Conservation (phyloP, 2,797 vertebrate species). For the Anguilla anguilla region DNA sequence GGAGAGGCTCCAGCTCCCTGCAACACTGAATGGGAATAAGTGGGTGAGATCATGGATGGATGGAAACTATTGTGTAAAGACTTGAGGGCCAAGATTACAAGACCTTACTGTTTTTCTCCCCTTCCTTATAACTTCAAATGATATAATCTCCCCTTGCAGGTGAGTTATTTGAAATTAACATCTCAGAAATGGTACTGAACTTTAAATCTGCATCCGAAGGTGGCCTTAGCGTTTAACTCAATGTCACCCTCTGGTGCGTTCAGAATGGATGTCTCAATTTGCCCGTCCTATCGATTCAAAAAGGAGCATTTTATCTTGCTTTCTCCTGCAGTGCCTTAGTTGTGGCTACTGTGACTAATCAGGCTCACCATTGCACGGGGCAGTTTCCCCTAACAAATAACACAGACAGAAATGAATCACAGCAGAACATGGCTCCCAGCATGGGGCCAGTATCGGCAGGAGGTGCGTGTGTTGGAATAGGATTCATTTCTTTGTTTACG, state of each 20-base stretch:
- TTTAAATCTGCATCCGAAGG: not conserved
- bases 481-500: constrained; percentile 6
- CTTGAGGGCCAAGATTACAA: not conserved
- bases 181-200: not conserved
- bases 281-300: constrained; percentile 39
- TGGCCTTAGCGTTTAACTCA: not conserved
- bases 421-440: not conserved
- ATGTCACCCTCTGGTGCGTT: not conserved
- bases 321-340: constrained; percentile 17
- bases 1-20: too few species aligned
- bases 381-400: constrained; percentile 46
- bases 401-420: constrained; percentile 44
- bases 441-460: not conserved
- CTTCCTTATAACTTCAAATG: not conserved
- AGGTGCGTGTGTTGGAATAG: not conserved
- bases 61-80: not conserved
- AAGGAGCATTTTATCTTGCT: constrained; percentile 40
- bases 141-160: not conserved
- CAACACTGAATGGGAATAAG: too few species aligned
- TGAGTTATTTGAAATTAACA: not conserved
- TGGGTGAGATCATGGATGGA: too few species aligned
- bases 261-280: constrained; percentile 28
- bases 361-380: constrained; percentile 32
- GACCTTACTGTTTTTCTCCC: not conserved
- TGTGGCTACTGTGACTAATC: constrained; percentile 50